These are phyloP conservation scores for Eupithecia abbreviata DNA, from an alignment of 2,888 invertebrate species.

Conservation along the genomic window DNA sequence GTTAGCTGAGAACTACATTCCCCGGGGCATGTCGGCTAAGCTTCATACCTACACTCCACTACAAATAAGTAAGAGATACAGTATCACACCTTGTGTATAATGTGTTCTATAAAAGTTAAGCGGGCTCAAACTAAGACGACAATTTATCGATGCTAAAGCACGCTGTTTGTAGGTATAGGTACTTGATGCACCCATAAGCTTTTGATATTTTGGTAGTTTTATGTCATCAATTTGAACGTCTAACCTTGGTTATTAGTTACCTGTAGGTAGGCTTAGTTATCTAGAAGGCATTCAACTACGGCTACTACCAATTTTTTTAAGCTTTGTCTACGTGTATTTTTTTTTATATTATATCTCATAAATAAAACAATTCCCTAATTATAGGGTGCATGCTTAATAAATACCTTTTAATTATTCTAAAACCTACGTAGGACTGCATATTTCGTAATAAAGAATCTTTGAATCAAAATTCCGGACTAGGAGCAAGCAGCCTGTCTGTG, in stretches of 20 bases:
- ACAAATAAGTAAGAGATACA: slow-evolving; percentile 14
- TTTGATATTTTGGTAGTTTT: background rate
- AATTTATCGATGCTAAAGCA: background rate
- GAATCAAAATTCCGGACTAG: background rate
- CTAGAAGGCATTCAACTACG: too few relatives aligned
- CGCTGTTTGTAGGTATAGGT: background rate
- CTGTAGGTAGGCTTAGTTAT: too few relatives aligned
- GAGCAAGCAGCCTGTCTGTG: background rate
- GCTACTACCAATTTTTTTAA: too few relatives aligned
- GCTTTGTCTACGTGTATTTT: too few relatives aligned
- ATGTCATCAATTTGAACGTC: background rate
- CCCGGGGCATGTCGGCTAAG: slow-evolving; percentile 26
- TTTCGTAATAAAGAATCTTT: background rate
- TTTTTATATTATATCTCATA: too few relatives aligned
- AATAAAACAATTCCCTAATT: too few relatives aligned
- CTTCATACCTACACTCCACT: background rate
- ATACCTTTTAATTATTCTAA: too few relatives aligned
- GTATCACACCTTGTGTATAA: slow-evolving; percentile 19
- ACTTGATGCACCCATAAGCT: background rate
- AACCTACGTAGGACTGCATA: too few relatives aligned
- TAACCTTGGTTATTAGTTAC: background rate
- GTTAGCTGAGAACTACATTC: slow-evolving; percentile 28
- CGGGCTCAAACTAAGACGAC: slow-evolving; percentile 8
- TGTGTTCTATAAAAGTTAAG: background rate
- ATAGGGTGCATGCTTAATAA: too few relatives aligned